Percentiles rank a stretch among this genome's conserved stretches.
Conservation (phyloP, 1,140 invertebrate species). For the Hyles vespertilio region DNA sequence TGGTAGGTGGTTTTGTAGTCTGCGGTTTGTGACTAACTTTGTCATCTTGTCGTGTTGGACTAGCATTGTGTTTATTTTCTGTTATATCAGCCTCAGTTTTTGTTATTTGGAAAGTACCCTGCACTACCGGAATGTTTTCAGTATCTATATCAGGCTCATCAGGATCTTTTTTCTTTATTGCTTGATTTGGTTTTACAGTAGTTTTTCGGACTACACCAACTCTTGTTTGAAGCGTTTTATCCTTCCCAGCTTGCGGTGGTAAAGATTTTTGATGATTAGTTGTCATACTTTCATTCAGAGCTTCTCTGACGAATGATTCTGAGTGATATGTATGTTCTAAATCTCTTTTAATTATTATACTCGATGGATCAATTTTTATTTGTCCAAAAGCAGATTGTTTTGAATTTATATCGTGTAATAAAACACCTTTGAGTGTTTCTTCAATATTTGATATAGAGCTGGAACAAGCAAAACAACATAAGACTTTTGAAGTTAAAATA, state of each 20-base stretch:
- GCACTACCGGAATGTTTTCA: constrained; percentile 76
- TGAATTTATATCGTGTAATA: constrained; percentile 81
- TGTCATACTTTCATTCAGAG: constrained; percentile 61
- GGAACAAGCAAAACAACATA: constrained; percentile 38
- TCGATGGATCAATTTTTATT: constrained; percentile 80
- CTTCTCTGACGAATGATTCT: constrained; percentile 64
- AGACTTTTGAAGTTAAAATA: constrained; percentile 2
- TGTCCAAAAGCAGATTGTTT: constrained; percentile 80
- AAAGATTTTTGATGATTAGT: constrained; percentile 42
- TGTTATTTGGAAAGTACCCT: constrained; percentile 79
- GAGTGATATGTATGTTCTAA: constrained; percentile 70
- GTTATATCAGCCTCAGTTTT: constrained; percentile 79
- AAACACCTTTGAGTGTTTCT: constrained; percentile 80
- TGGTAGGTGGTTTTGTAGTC: constrained; percentile 17
- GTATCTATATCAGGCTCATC: constrained; percentile 75
- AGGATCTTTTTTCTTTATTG: constrained; percentile 54
- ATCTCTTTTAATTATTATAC: constrained; percentile 80
- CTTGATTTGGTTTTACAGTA: constrained; percentile 63
- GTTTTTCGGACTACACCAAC: constrained; percentile 75
- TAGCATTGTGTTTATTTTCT: constrained; percentile 73
- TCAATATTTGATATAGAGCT: constrained; percentile 81
- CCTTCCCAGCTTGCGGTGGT: constrained; percentile 55
- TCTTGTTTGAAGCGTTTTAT: constrained; percentile 65
- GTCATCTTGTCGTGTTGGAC: constrained; percentile 49
- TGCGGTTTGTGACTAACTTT: constrained; percentile 59